Base-by-base conservation (phyloP, 2,113 vertebrate genomes). In the Poeciliopsis prolifica region DNA sequence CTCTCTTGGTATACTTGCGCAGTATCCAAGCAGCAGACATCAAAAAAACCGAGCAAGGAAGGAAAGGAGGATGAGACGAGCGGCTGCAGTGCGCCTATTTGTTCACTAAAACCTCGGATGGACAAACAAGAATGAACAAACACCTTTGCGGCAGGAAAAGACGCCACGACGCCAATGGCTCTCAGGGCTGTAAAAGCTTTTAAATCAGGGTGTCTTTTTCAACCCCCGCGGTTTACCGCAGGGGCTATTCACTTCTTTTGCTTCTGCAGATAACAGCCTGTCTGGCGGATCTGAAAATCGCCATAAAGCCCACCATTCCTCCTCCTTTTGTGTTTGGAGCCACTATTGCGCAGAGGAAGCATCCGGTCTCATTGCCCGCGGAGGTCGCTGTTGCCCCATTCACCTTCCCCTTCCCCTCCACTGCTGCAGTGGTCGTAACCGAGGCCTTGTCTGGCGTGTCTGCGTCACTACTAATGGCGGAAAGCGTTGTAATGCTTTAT, bases 401-500 rank as follows among this genome's bases (percentile, higher is more conserved):
- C 94, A 95, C 87, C 91, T 93, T 91, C 94, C 88, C 92, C 93
- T 93, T 94, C 88, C 86, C 91, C 93, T 94, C 92, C 94, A 87
- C 91, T 89, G 91, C 95, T 89, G 91, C 95, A 96, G 94, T 97
- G 97, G 96, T 97, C 96, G 82, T 97, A 96, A 97, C 96, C 96
- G 96, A 97, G 96, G 96, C 95, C 97, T 97, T 97, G 96, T 95
- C 94, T 91, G 90, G 85, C 75, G 85, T 74, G 87, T 85, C 84
- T 91, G 88, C 90, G 89, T 92, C 91, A 91, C 88, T 72, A 79
- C 83, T 74, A 78, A 78, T 82, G 81, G 84, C 77, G 67, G 75
- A 87, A 88, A 91, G 82, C 24, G 51, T 19, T n/a, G 9, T n/a
- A 58, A 58, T 24, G 51, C 51, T 58, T 88, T 86, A 81, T 81